A percentile compares a stretch with the other conserved stretches of the same genome.
phyloP scores from a whole-genome alignment of 2,113 vertebrate species.

The Heterocephalus glaber region DNA sequence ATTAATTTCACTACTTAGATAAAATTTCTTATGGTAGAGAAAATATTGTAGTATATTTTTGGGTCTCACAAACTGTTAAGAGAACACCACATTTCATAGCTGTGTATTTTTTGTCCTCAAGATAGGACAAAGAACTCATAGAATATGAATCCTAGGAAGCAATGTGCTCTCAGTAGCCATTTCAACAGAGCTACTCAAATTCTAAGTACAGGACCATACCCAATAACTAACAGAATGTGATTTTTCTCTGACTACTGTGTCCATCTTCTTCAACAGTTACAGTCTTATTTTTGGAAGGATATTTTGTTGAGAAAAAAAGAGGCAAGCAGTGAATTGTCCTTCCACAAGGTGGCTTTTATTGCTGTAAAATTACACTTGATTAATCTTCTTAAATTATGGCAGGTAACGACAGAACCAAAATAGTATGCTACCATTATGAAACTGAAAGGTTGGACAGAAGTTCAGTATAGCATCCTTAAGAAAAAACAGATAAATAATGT shows the following conservation, averaged over 20 bases:
- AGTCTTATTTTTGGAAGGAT: neutral
- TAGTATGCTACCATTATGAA: neutral
- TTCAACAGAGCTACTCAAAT: neutral
- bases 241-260: neutral
- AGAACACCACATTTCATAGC: neutral
- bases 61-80: neutral
- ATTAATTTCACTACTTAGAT: constrained; percentile 22
- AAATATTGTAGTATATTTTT: neutral
- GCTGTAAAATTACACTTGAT: neutral
- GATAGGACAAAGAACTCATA: neutral
- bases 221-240: neutral
- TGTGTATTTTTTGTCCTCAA: neutral
- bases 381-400: constrained; percentile 9
- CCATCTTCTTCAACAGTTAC: neutral
- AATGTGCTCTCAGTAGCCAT: neutral
- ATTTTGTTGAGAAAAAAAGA: constrained; percentile 6
- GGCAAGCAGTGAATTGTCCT: constrained; percentile 1
- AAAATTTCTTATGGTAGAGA: neutral
- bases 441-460: neutral
- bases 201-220: neutral
- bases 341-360: neutral
- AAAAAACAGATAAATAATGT: neutral
- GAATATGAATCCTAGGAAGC: neutral
- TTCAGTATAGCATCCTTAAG: neutral
- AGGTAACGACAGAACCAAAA: neutral